phyloP scores from a whole-genome alignment of 2,113 vertebrate genomes.

The Acanthochromis polyacanthus region DNA sequence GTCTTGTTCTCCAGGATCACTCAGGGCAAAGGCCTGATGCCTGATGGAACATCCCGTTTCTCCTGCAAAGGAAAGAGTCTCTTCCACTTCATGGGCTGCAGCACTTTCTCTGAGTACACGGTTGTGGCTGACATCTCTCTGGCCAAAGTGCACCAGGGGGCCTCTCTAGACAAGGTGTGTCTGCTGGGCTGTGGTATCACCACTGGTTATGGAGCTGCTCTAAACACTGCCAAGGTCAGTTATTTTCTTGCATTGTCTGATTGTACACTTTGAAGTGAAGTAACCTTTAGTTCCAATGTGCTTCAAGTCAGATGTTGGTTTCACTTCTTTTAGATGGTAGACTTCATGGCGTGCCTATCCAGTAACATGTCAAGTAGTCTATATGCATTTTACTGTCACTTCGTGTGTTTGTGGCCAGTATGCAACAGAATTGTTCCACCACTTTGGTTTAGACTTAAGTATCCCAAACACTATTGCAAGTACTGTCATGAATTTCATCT shows the following conservation, averaged over 20 bases:
- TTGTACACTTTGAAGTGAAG: background rate
- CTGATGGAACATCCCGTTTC: constrained; percentile 89
- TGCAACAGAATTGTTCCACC: too few relatives aligned
- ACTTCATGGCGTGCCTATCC: too few relatives aligned
- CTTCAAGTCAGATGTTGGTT: too few relatives aligned
- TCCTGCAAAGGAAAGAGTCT: constrained; percentile 83
- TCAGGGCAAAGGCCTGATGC: constrained; percentile 86
- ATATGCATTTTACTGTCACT: too few relatives aligned
- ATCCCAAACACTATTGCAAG: background rate
- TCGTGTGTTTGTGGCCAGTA: too few relatives aligned
- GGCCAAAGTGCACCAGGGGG: constrained; percentile 76
- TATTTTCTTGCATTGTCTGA: background rate
- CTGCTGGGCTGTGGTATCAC: constrained; percentile 84
- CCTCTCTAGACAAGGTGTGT: constrained; percentile 85
- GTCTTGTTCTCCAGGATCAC: constrained; percentile 66
- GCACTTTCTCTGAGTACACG: constrained; percentile 86
- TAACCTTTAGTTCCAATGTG: background rate
- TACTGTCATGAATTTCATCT: background rate
- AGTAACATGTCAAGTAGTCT: too few relatives aligned
- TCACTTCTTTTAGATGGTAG: too few relatives aligned
- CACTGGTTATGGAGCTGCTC: constrained; percentile 83
- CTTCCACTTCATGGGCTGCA: constrained; percentile 84
- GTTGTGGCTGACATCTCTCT: constrained; percentile 84
- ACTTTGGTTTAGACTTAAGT: background rate
- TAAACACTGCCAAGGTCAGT: constrained; percentile 84